Evolutionary conservation across 2,888 invertebrate genomes (phyloP).

Genomic region (Noctuana brunneofusca): DNA sequence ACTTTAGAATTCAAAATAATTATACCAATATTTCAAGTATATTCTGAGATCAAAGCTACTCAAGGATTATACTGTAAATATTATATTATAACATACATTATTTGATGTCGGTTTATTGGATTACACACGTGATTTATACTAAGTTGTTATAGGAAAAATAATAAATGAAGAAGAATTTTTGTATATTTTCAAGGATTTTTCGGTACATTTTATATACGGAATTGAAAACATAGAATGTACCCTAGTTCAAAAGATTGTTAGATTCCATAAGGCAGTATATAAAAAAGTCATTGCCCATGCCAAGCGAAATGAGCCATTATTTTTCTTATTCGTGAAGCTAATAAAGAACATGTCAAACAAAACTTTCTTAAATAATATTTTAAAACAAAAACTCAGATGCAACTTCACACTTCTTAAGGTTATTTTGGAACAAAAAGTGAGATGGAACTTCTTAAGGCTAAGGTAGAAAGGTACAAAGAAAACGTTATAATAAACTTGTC

Average conservation of each 20-base stretch:
- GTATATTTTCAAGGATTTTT: too few relatives aligned
- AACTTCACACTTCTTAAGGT: neutral
- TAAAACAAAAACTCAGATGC: neutral
- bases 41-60: constrained; percentile 8
- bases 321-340: neutral
- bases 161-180: too few relatives aligned
- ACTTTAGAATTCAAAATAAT: constrained; percentile 20
- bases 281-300: too few relatives aligned
- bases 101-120: too few relatives aligned
- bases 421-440: too few relatives aligned
- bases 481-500: constrained; percentile 41
- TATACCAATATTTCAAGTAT: constrained; percentile 16
- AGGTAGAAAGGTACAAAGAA: neutral
- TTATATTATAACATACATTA: constrained; percentile 30
- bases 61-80: constrained; percentile 10
- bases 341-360: neutral
- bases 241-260: too few relatives aligned
- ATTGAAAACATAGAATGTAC: too few relatives aligned
- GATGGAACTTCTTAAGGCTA: neutral
- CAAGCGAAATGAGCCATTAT: too few relatives aligned
- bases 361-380: neutral
- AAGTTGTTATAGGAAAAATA: too few relatives aligned
- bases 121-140: too few relatives aligned
- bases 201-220: too few relatives aligned
- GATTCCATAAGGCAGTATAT: too few relatives aligned